A percentile compares a stretch with the other conserved stretches of the same genome.
Evolutionary conservation across 2,888 invertebrate genomes (phyloP).

Genomic region (Phymatocera aterrima): DNA sequence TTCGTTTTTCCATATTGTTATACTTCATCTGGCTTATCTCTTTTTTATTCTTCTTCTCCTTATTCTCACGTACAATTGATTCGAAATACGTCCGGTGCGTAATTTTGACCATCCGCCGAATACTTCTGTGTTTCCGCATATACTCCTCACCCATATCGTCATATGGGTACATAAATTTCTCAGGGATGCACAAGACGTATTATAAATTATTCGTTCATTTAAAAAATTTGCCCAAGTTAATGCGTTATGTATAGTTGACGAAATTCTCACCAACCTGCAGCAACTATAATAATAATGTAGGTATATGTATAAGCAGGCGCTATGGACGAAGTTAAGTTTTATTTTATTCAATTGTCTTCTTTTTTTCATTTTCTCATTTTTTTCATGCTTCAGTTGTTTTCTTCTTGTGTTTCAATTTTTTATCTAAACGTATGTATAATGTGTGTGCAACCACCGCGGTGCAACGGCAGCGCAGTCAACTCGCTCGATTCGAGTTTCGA

Average conservation of each 20-base stretch:
- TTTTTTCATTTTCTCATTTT: neutral
- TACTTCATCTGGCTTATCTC: constrained; percentile 58
- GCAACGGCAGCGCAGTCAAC: too few relatives aligned
- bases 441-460: neutral
- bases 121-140: neutral
- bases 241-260: too few relatives aligned
- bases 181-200: constrained; percentile 2
- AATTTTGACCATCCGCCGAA: neutral
- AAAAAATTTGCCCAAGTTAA: too few relatives aligned
- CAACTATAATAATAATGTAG: neutral
- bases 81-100: too few relatives aligned
- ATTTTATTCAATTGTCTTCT: neutral
- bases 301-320: constrained; percentile 47
- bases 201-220: neutral
- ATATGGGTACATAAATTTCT: too few relatives aligned
- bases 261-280: neutral
- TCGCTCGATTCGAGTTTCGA: constrained; percentile 9
- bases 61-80: too few relatives aligned
- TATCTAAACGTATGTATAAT: constrained; percentile 8
- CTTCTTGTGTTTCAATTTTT: too few relatives aligned
- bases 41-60: too few relatives aligned
- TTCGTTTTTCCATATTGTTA: constrained; percentile 51
- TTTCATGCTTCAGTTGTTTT: too few relatives aligned
- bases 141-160: too few relatives aligned
- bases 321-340: constrained; percentile 59